Conservation (phyloP, 2,888 invertebrate genomes). For the Sinhomidia bicolor region DNA sequence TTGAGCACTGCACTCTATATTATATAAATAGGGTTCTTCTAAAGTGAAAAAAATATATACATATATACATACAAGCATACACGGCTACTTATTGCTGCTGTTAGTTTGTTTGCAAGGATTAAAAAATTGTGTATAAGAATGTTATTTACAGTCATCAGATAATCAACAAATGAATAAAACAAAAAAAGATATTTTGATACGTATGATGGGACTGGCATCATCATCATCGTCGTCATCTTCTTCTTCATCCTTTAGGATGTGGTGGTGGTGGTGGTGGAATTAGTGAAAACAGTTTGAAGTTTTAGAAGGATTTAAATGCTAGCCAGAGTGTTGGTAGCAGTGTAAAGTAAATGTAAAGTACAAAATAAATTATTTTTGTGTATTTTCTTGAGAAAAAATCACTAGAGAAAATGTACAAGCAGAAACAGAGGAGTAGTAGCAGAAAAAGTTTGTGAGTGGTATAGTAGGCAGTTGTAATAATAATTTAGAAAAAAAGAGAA, state of each 20-base stretch:
- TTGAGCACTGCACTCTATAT: background rate
- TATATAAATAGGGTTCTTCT: too few species aligned
- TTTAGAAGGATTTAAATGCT: background rate
- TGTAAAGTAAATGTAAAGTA: slow-evolving; percentile 43
- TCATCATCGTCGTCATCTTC: too few species aligned
- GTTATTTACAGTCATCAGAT: slow-evolving; percentile 66
- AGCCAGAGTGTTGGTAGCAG: background rate
- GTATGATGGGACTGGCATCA: slow-evolving; percentile 16
- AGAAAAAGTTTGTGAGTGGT: too few species aligned
- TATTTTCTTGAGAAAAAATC: background rate
- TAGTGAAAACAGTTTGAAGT: slow-evolving; percentile 24
- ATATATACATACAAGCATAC: background rate
- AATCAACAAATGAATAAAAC: slow-evolving; percentile 59
- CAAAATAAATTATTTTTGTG: slow-evolving; percentile 14
- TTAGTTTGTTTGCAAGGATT: background rate
- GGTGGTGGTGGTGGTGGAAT: too few species aligned
- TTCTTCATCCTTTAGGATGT: too few species aligned
- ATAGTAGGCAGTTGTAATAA: background rate
- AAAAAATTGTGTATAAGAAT: background rate
- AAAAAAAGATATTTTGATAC: slow-evolving; percentile 40
- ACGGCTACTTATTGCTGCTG: background rate
- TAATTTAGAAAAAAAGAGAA: slow-evolving; percentile 35
- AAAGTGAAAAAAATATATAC: too few species aligned
- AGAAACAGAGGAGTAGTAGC: too few species aligned
- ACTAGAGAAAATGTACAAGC: slow-evolving; percentile 8